These are phyloP conservation scores for Dusona sp. DNA, from an alignment of 2,888 invertebrate species.

Conservation along the genomic window DNA sequence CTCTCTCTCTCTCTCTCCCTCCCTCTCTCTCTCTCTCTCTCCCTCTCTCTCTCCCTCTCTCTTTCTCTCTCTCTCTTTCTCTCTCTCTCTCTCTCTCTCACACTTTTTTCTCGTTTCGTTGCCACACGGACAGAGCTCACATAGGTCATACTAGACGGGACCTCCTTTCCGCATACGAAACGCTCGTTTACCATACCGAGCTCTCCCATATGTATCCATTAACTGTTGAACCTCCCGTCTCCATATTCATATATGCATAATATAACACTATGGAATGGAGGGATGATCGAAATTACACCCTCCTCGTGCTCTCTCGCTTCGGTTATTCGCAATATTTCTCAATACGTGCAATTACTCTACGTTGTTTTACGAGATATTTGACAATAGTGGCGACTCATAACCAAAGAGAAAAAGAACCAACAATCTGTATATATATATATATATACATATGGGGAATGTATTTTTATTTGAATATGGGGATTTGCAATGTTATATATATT, in stretches of 20 bases:
- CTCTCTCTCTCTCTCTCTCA: conserved; percentile 5
- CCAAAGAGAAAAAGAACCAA: neutral
- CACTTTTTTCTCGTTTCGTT: conserved; percentile 11
- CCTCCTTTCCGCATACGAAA: conserved; percentile 46
- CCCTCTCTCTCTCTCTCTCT: no score
- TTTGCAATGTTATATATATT: conserved; percentile 28
- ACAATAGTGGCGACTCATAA: conserved; percentile 18
- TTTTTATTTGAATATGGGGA: conserved; percentile 31
- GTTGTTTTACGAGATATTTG: conserved; percentile 48
- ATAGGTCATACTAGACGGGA: conserved; percentile 11
- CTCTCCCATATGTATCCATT: conserved; percentile 11
- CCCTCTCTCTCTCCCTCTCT: no score
- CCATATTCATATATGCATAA: conserved; percentile 16
- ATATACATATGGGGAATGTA: conserved; percentile 4
- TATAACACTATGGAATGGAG: conserved; percentile 3
- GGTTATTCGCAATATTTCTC: conserved; percentile 22
- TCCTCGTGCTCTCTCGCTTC: neutral
- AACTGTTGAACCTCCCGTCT: conserved; percentile 52
- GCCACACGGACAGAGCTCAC: conserved; percentile 12
- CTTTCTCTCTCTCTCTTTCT: conserved; percentile 28
- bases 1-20: neutral
- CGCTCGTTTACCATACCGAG: conserved; percentile 50
- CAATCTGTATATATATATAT: neutral
- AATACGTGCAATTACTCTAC: conserved; percentile 26
- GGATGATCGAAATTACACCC: conserved; percentile 49